Evolutionary conservation across 2,888 invertebrate species (phyloP), one percentile per base, ranked within the genome.

Genomic region (Boloria euphrosyne): DNA sequence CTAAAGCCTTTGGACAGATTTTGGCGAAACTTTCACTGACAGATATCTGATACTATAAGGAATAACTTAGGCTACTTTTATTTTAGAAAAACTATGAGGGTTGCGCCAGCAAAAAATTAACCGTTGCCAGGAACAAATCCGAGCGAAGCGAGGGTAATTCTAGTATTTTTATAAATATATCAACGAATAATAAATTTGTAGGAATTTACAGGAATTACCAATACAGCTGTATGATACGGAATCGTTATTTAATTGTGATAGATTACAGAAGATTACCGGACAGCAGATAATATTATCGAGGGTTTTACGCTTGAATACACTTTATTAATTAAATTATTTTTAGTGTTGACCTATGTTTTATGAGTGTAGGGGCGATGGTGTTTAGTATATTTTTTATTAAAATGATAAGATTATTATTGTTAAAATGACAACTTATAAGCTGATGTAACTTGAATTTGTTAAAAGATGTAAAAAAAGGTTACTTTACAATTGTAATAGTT

Each of bases 221-320:
- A 17, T 60, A 46, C 22, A 46, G n/a, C 57, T 49, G 47, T 55
- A 57, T 13, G 53, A 69, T 69, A 62, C 13, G 22, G 5, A 61
- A 70, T 68, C 57, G 68, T 60, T 61, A 61, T 68, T 65, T 88
- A 80, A 89, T 90, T 74, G 80, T 81, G 90, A 90, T 76, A 79
- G 87, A 91, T 87, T 78, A 80, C 85, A 82, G 89, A 89, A 78
- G 86, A 91, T 87, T 78, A 80, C 85, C 82, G 89, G 90, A 87
- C 90, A 80, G 73, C 72, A 58, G 82, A 82, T 82, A 79, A 76
- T 27, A 83, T 85, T 84, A 83, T 67, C 72, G 65, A 66, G 78
- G 80, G 80, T 78, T 84, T 82, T 71, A 68, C 80, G 84, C 80
- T 77, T 78, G 78, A 71, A 43, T 76, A 76, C 58, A 64, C 77